Evolutionary conservation across 2,113 vertebrate species (phyloP), one percentile per base, ranked within the genome.

Genomic region (Oryzias woworae): DNA sequence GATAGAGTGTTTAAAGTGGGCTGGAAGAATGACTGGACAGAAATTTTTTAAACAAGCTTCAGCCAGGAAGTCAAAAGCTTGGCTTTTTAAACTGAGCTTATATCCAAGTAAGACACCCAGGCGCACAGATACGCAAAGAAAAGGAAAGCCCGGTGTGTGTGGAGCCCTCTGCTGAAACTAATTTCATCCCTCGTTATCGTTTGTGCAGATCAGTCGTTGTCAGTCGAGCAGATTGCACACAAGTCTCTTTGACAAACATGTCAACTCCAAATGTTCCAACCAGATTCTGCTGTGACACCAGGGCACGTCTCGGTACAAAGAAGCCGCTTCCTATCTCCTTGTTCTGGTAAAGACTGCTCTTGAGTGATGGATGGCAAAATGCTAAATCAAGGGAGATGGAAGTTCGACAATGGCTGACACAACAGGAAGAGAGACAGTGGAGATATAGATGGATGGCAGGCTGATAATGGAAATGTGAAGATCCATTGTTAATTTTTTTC

Each of bases 291-390:
- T 10, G 31, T 7, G 31, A 7, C 31, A 36, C 26, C 5, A 6
- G 26, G 26, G 26, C 26, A 28, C 7, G 5, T 36, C 8, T 36
- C 36, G 36, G 36, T 2, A 10, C 12, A 36, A 36, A 12, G 36
- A 36, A 36, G 36, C 10, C 41, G 58, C 53, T 73, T 81, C 81
- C 71, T 74, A 70, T 82, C 70, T 74, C 51, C 73, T 55, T 16
- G 48, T 63, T 75, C 70, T 51, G 51, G 71, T 46, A 52, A 59
- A 72, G 60, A 57, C 74, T 44, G 53, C 59, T 14, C 58, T 36
- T 0, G n/a, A 18, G 58, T 86, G 82, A 87, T 80, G 86, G 87
- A 89, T 64, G 75, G 83, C 62, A 78, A 76, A 89, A 84, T 55
- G 73, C 65, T 72, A 71, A 66, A 80, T 85, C 68, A 82, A 77